These are phyloP conservation scores for Callipepla californica DNA, from an alignment of 2,113 vertebrate species.

Conservation along the genomic window DNA sequence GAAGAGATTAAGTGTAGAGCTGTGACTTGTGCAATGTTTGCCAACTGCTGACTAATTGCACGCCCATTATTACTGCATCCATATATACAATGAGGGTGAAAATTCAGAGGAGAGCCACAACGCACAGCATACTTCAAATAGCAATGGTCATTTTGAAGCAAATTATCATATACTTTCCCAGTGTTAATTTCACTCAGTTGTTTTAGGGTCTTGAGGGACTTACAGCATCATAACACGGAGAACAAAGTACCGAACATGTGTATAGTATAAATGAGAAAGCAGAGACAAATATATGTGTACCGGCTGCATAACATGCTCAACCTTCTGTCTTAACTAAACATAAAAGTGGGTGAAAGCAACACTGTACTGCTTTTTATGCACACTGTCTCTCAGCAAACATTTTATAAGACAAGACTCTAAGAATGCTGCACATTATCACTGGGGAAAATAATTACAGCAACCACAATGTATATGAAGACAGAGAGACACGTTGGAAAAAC, in stretches of 20 bases:
- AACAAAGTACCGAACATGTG: background rate
- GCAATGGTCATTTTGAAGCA: background rate
- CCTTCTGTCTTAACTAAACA: background rate
- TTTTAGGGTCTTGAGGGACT: background rate
- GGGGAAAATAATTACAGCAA: conserved; percentile 52
- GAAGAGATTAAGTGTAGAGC: conserved; percentile 51
- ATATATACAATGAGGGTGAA: background rate
- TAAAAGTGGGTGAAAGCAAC: background rate
- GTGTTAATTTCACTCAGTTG: conserved; percentile 17
- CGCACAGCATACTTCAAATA: background rate
- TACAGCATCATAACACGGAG: background rate
- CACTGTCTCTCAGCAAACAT: conserved; percentile 6
- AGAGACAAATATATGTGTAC: background rate
- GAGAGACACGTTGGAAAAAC: conserved; percentile 51
- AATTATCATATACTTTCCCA: conserved; percentile 12
- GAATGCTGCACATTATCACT: conserved; percentile 25
- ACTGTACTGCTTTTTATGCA: background rate
- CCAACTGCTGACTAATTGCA: conserved; percentile 52
- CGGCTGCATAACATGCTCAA: background rate
- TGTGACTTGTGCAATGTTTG: background rate
- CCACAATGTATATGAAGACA: conserved; percentile 37
- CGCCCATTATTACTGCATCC: conserved; percentile 11
- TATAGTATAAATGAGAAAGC: conserved; percentile 3
- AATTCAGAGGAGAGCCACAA: background rate
- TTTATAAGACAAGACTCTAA: conserved; percentile 30